A percentile compares a stretch with the other conserved stretches of the same genome.
Evolutionary conservation across 2,113 vertebrate genomes (phyloP).

Genomic region (Hippocampus guttulatus): DNA sequence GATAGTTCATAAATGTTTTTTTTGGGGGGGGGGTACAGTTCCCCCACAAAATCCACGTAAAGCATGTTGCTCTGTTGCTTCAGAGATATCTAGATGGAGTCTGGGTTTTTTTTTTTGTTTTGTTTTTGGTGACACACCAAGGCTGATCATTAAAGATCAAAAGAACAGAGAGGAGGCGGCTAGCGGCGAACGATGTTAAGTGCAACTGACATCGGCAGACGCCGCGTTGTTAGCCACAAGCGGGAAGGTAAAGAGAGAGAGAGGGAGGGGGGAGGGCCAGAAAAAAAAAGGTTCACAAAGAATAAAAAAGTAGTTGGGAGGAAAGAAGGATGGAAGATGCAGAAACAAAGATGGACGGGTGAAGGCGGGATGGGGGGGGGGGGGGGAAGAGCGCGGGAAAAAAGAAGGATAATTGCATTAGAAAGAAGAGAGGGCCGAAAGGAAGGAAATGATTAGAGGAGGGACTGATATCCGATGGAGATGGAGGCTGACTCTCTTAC

Average conservation of each 20-base stretch:
- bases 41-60: background rate
- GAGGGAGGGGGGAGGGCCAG: background rate
- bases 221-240: conserved; percentile 37
- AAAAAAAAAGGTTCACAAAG: conserved; percentile 10
- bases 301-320: conserved; percentile 16
- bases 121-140: conserved; percentile 36
- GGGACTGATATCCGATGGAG: conserved; percentile 72
- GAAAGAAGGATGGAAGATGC: conserved; percentile 30
- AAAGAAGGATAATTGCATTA: conserved; percentile 73
- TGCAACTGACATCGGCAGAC: conserved; percentile 48
- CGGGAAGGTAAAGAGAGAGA: conserved; percentile 24
- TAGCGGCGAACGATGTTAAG: conserved; percentile 53
- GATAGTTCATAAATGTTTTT: background rate
- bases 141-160: conserved; percentile 60
- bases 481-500: conserved; percentile 64
- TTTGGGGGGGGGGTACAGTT: background rate
- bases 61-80: background rate
- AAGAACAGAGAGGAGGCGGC: conserved; percentile 55
- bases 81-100: background rate
- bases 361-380: too few species aligned
- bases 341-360: conserved; percentile 27
- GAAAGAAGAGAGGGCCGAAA: conserved; percentile 72
- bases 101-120: background rate
- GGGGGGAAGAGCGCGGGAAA: conserved; percentile 44
- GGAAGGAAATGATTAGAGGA: conserved; percentile 78